Percentiles rank a stretch among this genome's conserved stretches.
phyloP scores from a whole-genome alignment of 1,140 invertebrate genomes.

The Lepidurus packardi region DNA sequence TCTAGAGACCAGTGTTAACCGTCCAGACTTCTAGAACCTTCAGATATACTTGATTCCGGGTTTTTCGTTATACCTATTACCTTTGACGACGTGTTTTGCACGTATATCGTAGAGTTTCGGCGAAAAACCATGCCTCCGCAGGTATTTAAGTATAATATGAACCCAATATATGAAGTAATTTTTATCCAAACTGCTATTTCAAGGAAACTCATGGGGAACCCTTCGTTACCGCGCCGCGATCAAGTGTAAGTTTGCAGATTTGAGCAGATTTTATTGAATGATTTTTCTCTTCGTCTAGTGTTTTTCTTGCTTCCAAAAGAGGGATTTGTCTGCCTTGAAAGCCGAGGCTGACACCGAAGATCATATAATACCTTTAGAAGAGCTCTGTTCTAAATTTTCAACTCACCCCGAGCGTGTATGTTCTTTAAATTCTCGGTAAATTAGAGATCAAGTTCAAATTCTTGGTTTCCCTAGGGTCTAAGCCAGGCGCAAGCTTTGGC shows the following conservation, averaged over 20 bases:
- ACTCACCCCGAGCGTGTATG: neutral
- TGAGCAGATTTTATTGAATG: neutral
- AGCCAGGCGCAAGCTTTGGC: slow-evolving; percentile 5
- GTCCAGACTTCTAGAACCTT: neutral
- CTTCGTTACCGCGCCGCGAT: too few relatives aligned
- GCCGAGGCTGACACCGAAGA: slow-evolving; percentile 14
- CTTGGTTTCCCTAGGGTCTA: neutral
- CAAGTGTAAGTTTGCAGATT: too few relatives aligned
- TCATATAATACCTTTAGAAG: slow-evolving; percentile 16
- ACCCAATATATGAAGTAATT: too few relatives aligned
- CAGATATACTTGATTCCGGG: neutral
- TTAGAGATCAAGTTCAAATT: neutral
- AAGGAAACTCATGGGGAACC: too few relatives aligned
- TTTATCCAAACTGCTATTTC: too few relatives aligned
- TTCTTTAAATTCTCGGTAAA: neutral
- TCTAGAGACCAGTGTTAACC: neutral
- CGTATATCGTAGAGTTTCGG: too few relatives aligned
- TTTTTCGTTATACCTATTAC: too few relatives aligned
- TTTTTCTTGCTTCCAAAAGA: neutral
- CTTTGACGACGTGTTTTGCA: too few relatives aligned
- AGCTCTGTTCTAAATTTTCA: neutral
- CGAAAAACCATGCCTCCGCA: too few relatives aligned
- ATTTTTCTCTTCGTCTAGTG: neutral
- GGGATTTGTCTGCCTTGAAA: slow-evolving; percentile 11
- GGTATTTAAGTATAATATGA: too few relatives aligned